Conservation (phyloP, 2,113 vertebrate genomes). For the Sinocyclocheilus maitianheensis region DNA sequence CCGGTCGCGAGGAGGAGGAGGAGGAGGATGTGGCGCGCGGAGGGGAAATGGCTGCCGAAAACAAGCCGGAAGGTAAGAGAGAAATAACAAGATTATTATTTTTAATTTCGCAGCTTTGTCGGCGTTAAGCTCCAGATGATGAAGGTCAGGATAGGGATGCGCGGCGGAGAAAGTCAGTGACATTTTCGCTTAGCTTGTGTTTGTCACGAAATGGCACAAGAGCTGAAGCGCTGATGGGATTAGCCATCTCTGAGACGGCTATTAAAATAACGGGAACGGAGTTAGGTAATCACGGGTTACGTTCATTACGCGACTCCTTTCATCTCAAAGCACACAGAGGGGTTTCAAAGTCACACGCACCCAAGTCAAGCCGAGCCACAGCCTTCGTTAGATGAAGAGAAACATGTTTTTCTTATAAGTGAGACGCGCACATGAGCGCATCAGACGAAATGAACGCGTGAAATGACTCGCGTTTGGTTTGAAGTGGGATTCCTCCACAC, state of each 20-base stretch:
- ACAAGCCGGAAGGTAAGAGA: slow-evolving; percentile 96
- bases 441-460: slow-evolving; percentile 49
- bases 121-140: slow-evolving; percentile 16
- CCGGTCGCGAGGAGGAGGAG: slow-evolving; percentile 80
- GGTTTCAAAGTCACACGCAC: slow-evolving; percentile 38
- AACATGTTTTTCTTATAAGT: slow-evolving; percentile 62
- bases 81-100: slow-evolving; percentile 67
- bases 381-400: slow-evolving; percentile 66
- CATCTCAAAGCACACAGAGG: slow-evolving; percentile 9
- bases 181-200: slow-evolving; percentile 46
- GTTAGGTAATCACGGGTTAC: slow-evolving; percentile 63
- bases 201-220: slow-evolving; percentile 50
- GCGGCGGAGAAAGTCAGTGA: slow-evolving; percentile 43
- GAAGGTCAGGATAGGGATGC: slow-evolving; percentile 29
- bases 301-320: slow-evolving; percentile 32
- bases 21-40: slow-evolving; percentile 97
- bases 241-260: slow-evolving; percentile 60
- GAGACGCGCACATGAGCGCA: slow-evolving; percentile 49
- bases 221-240: slow-evolving; percentile 66
- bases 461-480: slow-evolving; percentile 56
- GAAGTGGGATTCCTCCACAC: slow-evolving; percentile 60
- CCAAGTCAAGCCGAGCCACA: slow-evolving; percentile 13
- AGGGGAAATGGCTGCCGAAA: slow-evolving; percentile 99
- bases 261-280: slow-evolving; percentile 66
- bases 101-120: slow-evolving; percentile 24